Evolutionary conservation across 2,797 vertebrate genomes (phyloP).

Genomic region (Chaetodon trifasciatus): DNA sequence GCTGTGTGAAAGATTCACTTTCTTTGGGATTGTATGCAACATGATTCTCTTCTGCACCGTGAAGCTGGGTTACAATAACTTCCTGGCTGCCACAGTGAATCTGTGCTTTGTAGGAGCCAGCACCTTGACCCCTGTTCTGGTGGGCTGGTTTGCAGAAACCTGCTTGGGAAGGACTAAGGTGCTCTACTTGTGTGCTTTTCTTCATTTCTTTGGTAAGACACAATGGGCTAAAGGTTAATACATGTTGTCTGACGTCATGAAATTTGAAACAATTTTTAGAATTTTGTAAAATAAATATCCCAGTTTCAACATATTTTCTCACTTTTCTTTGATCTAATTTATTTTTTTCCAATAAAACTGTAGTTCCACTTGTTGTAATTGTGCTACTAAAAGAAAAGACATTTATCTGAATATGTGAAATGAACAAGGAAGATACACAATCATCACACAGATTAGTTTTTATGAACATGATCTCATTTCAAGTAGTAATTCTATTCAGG

Average conservation of each 20-base stretch:
- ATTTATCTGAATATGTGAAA: not conserved
- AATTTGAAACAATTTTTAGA: not conserved
- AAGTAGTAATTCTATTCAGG: not conserved
- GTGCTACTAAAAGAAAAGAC: not conserved
- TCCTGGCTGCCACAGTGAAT: conserved; percentile 91
- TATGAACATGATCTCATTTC: conserved; percentile 11
- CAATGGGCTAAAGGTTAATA: not conserved
- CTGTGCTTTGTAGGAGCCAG: conserved; percentile 92
- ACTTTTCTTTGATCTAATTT: not conserved
- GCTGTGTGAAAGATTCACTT: conserved; percentile 92
- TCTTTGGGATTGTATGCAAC: conserved; percentile 95
- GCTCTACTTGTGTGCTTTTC: conserved; percentile 88
- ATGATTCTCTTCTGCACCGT: conserved; percentile 94
- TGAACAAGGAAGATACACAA: not conserved
- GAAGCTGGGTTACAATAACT: conserved; percentile 89
- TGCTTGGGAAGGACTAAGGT: conserved; percentile 88
- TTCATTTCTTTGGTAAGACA: conserved; percentile 94
- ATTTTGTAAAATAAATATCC: not conserved
- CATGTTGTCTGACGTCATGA: not conserved
- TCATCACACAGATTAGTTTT: not conserved
- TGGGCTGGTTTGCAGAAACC: conserved; percentile 89
- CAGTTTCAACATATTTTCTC: not conserved
- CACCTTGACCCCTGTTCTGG: conserved; percentile 86
- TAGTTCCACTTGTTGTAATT: not conserved
- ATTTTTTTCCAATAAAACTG: not conserved